Percentiles rank a stretch among this genome's conserved stretches.
Evolutionary conservation across 2,888 invertebrate species (phyloP).

Genomic region (Cantharis rufa): DNA sequence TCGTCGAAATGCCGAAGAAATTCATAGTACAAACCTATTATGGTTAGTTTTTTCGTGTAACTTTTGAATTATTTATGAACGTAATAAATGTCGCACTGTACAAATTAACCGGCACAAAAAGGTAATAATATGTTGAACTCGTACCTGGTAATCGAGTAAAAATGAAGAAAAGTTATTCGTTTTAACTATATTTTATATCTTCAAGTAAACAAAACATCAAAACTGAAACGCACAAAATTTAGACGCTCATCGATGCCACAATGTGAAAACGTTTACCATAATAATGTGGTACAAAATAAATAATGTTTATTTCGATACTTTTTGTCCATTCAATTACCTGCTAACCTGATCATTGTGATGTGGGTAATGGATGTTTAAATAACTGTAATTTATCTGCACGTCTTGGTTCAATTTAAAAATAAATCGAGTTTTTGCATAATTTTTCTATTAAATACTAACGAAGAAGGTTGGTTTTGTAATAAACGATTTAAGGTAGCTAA

Average conservation of each 20-base stretch:
- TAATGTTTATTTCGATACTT: neutral
- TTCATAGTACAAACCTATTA: neutral
- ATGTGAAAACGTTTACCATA: neutral
- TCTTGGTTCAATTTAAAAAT: slow-evolving; percentile 3
- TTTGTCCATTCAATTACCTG: neutral
- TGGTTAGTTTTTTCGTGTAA: neutral
- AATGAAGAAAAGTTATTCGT: neutral
- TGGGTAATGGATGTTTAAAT: neutral
- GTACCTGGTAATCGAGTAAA: neutral
- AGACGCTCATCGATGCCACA: neutral
- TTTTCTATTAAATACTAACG: neutral
- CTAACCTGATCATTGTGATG: neutral
- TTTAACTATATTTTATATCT: neutral
- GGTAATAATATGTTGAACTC: neutral
- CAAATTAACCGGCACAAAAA: neutral
- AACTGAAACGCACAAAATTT: neutral
- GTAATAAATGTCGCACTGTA: neutral
- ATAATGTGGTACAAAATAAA: neutral
- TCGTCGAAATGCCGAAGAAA: neutral
- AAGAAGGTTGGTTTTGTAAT: neutral
- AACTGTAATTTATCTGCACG: neutral
- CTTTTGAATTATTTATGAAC: neutral
- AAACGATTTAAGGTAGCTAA: neutral
- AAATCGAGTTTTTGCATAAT: neutral
- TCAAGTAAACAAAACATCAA: neutral